Evolutionary conservation across 1,140 invertebrate genomes (phyloP).

Genomic region (Microplitis demolitor): DNA sequence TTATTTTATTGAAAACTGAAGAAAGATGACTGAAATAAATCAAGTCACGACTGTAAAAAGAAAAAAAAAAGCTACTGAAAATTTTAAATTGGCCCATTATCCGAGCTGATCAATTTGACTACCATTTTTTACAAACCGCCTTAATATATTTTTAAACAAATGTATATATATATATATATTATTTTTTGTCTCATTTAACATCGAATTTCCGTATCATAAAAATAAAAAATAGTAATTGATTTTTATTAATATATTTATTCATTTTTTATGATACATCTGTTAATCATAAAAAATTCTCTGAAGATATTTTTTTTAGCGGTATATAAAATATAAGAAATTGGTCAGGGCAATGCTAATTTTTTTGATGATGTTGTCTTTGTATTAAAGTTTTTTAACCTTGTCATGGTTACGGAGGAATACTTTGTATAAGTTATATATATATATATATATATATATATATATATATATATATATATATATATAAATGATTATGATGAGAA

Average conservation of each 20-base stretch:
- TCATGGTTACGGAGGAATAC: background rate
- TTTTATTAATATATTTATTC: background rate
- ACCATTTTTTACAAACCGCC: too few species aligned
- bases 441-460: too few species aligned
- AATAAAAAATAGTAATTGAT: too few species aligned
- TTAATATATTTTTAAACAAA: too few species aligned
- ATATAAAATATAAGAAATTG: background rate
- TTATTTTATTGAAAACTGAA: too few species aligned
- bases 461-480: too few species aligned
- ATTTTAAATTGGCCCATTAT: too few species aligned
- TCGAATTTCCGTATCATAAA: background rate
- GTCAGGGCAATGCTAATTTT: constrained; percentile 7
- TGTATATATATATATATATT: too few species aligned
- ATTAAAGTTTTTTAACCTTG: background rate
- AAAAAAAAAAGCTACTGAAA: too few species aligned
- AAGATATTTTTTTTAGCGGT: background rate
- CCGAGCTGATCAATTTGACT: too few species aligned
- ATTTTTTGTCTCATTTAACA: background rate
- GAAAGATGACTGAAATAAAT: too few species aligned
- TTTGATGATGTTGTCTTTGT: background rate
- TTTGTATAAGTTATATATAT: background rate
- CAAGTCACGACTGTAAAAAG: too few species aligned
- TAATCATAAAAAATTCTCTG: background rate
- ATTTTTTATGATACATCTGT: background rate
- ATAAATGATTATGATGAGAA: background rate